Base-by-base conservation (phyloP, 2,888 invertebrate species). In the Lasius fuliginosus region DNA sequence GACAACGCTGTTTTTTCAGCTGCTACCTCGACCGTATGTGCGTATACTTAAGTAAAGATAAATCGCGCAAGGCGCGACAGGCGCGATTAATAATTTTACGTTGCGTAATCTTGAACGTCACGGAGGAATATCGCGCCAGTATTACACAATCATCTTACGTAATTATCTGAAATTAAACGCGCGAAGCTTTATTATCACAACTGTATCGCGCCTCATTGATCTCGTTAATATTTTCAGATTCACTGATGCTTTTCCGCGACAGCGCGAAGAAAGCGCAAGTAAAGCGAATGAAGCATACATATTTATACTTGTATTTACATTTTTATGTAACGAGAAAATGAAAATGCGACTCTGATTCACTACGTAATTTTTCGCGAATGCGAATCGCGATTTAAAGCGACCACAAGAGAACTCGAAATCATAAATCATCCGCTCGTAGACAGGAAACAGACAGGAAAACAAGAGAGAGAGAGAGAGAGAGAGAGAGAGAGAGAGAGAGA, bases 311-410 rank as follows among this genome's bases (percentile, higher is more conserved):
- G 15, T 40, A 60, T 79, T 79, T 71, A 36, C 33, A 69, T 33
- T 46, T 15, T 12, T 12, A 15, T 30, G 69, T 9, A 46, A 60
- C 36, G 71, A 60, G 71, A 71, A 71, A 79, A 79, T 69, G 79
- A 60, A 79, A 79, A 71, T 60, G 40, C 36, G 67, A 79, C 33
- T 71, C 56, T 56, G 56, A 27, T 46, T 12, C 58, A 58, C 56
- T 58, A 58, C 56, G 42, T 79, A 58, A 33, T 42, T 71, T 18
- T 62, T 33, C 12, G 40, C 60, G 62, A 64, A 30, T 11, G 42
- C 81, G 64, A 85, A 71, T 82, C 56, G 65, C 58, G 58, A 71
- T 87, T 85, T 83, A 65, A 60, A 75, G 69, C 40, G 67, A 4
- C 11, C 53, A 33, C 62, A 81, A 81, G 74, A 85, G 73, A 65